Conservation (phyloP, 2,797 vertebrate species). For the Pangasius krempfi region DNA sequence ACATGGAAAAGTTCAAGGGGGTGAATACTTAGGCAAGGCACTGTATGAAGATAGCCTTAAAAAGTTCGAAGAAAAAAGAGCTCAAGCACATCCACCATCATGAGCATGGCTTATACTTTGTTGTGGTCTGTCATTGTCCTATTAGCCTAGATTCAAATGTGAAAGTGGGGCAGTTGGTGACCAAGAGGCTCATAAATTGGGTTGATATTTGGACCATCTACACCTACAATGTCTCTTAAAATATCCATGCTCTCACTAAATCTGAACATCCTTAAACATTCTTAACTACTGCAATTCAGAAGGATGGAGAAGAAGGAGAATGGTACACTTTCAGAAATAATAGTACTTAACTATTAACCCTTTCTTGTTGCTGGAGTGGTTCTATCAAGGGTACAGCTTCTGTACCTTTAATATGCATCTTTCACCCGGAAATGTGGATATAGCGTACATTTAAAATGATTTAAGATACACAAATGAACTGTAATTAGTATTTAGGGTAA, state of each 20-base stretch:
- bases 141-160: slow-evolving; percentile 48
- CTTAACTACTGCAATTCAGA: not conserved
- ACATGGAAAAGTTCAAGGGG: not conserved
- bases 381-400: not conserved
- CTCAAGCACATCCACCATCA: not conserved
- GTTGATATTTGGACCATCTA: slow-evolving; percentile 12
- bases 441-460: not conserved
- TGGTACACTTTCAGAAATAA: not conserved
- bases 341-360: not conserved
- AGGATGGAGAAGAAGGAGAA: not conserved
- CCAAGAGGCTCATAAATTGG: slow-evolving; percentile 33
- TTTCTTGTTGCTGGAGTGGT: not conserved
- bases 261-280: not conserved
- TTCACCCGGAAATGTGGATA: not conserved
- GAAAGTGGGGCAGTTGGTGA: slow-evolving; percentile 39
- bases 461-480: not conserved
- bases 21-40: not conserved
- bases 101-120: not conserved
- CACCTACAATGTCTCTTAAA: not conserved
- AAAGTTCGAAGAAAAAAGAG: not conserved
- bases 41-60: not conserved
- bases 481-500: not conserved
- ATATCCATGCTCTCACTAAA: not conserved
- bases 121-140: slow-evolving; percentile 46
- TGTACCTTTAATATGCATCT: not conserved